Evolutionary conservation across 2,888 invertebrate genomes (phyloP).

Genomic region (Helleia helle): DNA sequence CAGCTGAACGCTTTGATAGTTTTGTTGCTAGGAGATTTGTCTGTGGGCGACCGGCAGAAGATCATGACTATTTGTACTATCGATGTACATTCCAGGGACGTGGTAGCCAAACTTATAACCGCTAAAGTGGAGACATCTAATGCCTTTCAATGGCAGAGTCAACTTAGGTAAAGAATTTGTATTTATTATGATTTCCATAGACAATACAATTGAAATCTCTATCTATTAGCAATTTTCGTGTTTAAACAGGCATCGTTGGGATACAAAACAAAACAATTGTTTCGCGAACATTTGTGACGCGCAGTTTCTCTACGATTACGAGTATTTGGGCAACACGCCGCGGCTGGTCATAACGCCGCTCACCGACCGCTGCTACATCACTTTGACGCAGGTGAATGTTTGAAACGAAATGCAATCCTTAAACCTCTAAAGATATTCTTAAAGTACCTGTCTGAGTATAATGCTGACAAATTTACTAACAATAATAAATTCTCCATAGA

Average conservation of each 20-base stretch:
- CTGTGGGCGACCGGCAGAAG: constrained; percentile 90
- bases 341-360: constrained; percentile 95
- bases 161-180: constrained; percentile 73
- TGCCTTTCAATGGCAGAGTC: constrained; percentile 94
- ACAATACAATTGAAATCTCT: not conserved
- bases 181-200: not conserved
- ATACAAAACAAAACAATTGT: constrained; percentile 84
- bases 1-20: constrained; percentile 90
- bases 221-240: too few species aligned
- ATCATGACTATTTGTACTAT: constrained; percentile 98
- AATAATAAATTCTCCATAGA: too few species aligned
- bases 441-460: too few species aligned
- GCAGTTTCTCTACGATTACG: constrained; percentile 91
- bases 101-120: constrained; percentile 88
- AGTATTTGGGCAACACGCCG: constrained; percentile 95
- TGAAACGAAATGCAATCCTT: too few species aligned
- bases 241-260: constrained; percentile 82
- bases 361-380: constrained; percentile 96
- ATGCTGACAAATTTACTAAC: too few species aligned
- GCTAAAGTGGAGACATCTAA: constrained; percentile 85
- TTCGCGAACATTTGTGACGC: constrained; percentile 97
- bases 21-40: constrained; percentile 86
- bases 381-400: constrained; percentile 82
- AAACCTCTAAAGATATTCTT: too few species aligned
- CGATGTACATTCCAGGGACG: constrained; percentile 95